Evolutionary conservation across 2,797 vertebrate species (phyloP).

Genomic region (Petrocephalus schoutedeni): DNA sequence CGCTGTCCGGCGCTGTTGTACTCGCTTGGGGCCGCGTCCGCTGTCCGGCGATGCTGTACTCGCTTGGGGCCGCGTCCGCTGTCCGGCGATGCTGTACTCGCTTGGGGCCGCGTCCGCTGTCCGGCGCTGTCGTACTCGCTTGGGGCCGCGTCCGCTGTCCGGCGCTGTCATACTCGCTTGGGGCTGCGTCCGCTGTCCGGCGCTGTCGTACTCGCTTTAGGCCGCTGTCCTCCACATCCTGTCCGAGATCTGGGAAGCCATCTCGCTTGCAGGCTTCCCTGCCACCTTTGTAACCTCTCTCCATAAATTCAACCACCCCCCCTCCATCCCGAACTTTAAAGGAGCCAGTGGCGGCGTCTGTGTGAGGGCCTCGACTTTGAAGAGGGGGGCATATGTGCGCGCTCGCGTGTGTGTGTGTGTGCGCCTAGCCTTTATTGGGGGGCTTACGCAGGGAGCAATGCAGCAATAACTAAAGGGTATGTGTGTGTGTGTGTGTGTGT

Average conservation of each 20-base stretch:
- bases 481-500: not conserved
- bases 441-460: conserved; percentile 19
- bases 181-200: not conserved
- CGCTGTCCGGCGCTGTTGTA: too few species aligned
- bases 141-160: not conserved
- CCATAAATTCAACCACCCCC: not conserved
- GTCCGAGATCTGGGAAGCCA: not conserved
- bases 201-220: too few species aligned
- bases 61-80: not conserved
- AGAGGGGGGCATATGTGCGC: not conserved
- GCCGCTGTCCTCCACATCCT: not conserved
- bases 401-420: not conserved
- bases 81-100: not conserved
- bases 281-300: not conserved
- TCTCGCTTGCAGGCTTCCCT: not conserved
- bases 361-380: not conserved
- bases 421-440: conserved; percentile 39
- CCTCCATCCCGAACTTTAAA: not conserved
- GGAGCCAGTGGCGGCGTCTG: not conserved
- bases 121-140: not conserved
- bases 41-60: not conserved
- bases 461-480: not conserved
- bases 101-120: not conserved
- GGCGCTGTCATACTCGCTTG: not conserved
- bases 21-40: too few species aligned